phyloP scores from a whole-genome alignment of 1,140 invertebrate species.

The Stenopsyche tienmushanensis region DNA sequence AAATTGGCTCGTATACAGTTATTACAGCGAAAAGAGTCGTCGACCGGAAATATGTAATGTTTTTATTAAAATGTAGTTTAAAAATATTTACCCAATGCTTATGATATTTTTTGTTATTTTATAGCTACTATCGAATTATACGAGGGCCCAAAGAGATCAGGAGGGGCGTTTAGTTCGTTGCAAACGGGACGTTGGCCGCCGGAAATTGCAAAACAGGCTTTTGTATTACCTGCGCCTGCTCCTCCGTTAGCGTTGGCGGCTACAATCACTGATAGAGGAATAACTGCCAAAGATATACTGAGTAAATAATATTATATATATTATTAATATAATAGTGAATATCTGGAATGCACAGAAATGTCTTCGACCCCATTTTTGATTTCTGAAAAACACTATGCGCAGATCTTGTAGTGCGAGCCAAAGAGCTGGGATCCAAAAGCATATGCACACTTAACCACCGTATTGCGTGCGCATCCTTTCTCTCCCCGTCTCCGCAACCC shows the following conservation, averaged over 20 bases:
- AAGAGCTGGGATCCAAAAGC: no score
- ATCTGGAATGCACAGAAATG: no score
- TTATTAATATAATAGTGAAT: not conserved
- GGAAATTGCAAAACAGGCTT: constrained; percentile 83
- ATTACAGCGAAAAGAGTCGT: constrained; percentile 91
- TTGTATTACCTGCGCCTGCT: constrained; percentile 81
- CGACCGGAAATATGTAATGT: constrained; percentile 77
- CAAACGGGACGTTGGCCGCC: constrained; percentile 67
- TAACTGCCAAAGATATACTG: constrained; percentile 92
- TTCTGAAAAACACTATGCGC: no score
- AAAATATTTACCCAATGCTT: constrained; percentile 1
- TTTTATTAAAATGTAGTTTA: not conserved
- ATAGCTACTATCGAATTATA: constrained; percentile 88
- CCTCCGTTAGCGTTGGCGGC: constrained; percentile 75
- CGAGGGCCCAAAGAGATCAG: constrained; percentile 86
- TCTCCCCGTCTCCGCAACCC: no score
- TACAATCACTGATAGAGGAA: constrained; percentile 89
- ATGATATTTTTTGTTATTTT: constrained; percentile 21
- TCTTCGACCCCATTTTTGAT: no score
- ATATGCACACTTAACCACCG: no score
- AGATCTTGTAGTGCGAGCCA: no score
- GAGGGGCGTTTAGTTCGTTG: constrained; percentile 86
- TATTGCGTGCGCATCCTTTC: no score
- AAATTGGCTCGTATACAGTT: constrained; percentile 95
- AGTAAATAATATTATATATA: constrained; percentile 56